Evolutionary conservation across 30 jellyfish, hydroid and myxozoan genomes (phyloP).

Genomic region (Turritopsis dohrnii): DNA sequence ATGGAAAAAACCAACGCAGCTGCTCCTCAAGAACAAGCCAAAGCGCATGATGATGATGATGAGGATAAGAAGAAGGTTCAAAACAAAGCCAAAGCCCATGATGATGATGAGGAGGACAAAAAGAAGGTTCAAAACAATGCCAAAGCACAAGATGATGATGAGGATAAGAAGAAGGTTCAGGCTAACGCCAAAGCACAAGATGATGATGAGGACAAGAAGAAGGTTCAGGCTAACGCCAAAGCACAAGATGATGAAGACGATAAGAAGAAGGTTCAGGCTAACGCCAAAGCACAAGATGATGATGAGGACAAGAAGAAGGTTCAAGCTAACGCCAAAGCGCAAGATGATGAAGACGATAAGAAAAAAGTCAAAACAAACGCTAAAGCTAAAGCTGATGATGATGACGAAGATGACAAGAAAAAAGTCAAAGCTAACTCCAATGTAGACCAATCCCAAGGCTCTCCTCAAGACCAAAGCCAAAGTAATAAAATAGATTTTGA

Average conservation of each 20-base stretch:
- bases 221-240: neutral
- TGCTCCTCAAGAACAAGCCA: neutral
- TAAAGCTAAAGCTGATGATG: neutral
- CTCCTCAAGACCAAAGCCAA: neutral
- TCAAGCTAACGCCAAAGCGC: neutral
- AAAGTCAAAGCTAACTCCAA: neutral
- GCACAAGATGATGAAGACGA: neutral
- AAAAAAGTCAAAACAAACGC: neutral
- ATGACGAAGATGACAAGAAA: neutral
- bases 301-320: neutral
- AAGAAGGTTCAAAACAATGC: neutral
- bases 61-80: neutral
- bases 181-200: neutral
- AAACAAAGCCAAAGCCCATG: neutral
- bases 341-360: neutral
- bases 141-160: neutral
- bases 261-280: neutral
- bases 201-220: neutral
- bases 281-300: constrained; percentile 4
- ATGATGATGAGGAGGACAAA: neutral
- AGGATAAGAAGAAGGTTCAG: neutral
- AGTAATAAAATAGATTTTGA: too few species aligned
- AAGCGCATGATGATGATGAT: neutral
- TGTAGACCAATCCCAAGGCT: neutral
- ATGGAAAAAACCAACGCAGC: neutral